These are phyloP conservation scores for Ceratosolen fusciceps DNA, from an alignment of 1,140 invertebrate genomes.

Conservation along the genomic window DNA sequence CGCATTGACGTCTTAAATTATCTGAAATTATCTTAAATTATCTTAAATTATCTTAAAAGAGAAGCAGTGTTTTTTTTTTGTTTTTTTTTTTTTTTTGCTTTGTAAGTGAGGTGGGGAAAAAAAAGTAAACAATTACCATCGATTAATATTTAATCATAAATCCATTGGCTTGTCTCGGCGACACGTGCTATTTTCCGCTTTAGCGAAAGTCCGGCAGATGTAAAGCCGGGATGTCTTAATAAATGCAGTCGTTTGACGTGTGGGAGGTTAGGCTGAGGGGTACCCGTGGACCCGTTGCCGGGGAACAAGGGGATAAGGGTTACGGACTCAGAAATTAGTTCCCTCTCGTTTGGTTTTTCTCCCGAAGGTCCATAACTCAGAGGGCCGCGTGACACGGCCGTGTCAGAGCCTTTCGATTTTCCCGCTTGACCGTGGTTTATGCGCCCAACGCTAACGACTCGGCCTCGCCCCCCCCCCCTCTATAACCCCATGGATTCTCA, in stretches of 20 bases:
- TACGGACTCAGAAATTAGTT: constrained; percentile 29
- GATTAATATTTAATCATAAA: constrained; percentile 14
- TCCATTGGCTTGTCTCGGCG: neutral
- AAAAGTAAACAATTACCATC: constrained; percentile 3
- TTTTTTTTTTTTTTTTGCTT: no score
- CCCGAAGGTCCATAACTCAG: constrained; percentile 45
- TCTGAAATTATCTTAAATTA: no score
- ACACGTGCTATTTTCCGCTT: no score
- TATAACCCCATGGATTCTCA: constrained; percentile 70
- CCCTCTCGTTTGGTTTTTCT: constrained; percentile 20
- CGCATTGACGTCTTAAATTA: no score
- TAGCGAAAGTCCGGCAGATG: no score
- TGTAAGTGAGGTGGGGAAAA: neutral
- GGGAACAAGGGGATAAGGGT: neutral
- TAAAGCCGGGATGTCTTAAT: constrained; percentile 2
- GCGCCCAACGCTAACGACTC: constrained; percentile 45
- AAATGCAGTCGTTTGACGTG: neutral
- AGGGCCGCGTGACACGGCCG: neutral
- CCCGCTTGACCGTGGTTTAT: constrained; percentile 62
- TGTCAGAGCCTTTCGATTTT: constrained; percentile 57
- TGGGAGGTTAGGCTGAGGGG: neutral
- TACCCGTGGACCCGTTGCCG: no score
- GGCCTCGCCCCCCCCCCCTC: constrained; percentile 52
- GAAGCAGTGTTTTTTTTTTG: no score
- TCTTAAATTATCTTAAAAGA: no score